Conservation (phyloP, 1,140 invertebrate species). For the Drosophila persimilis region DNA sequence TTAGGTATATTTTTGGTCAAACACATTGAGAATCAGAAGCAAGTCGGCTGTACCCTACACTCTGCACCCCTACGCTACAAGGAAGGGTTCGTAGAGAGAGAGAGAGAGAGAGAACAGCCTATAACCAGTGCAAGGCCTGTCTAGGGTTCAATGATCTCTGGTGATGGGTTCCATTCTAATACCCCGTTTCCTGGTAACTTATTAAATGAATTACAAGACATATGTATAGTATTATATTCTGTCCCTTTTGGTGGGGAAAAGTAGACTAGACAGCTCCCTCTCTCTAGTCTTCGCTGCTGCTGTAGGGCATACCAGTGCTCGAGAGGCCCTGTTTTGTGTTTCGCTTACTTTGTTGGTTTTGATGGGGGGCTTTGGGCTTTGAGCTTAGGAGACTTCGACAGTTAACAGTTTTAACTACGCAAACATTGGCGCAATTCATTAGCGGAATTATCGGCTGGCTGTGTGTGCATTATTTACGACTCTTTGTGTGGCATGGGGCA, state of each 20-base stretch:
- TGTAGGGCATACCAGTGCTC: conserved; percentile 6
- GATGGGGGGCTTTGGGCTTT: background rate
- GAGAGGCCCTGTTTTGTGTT: background rate
- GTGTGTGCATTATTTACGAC: conserved; percentile 20
- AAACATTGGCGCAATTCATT: conserved; percentile 66
- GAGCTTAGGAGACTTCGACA: conserved; percentile 21
- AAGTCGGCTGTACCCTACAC: background rate
- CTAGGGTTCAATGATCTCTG: too few relatives aligned
- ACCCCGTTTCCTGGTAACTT: too few relatives aligned
- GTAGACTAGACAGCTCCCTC: too few relatives aligned
- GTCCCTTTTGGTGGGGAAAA: too few relatives aligned
- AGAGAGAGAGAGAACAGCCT: too few relatives aligned
- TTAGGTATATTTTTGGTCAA: conserved; percentile 57
- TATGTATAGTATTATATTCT: too few relatives aligned
- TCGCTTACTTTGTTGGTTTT: conserved; percentile 31
- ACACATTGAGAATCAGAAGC: conserved; percentile 9
- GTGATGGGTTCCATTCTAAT: too few relatives aligned
- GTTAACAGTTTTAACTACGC: conserved; percentile 65
- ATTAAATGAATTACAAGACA: too few relatives aligned
- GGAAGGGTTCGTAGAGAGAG: too few relatives aligned
- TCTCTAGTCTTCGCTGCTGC: too few relatives aligned
- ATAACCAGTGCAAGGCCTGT: too few relatives aligned
- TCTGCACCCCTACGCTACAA: too few relatives aligned
- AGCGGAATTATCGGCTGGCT: conserved; percentile 64
- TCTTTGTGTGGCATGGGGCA: conserved; percentile 20